phyloP scores from a whole-genome alignment of 2,888 invertebrate species.

The Melanchra persicariae region DNA sequence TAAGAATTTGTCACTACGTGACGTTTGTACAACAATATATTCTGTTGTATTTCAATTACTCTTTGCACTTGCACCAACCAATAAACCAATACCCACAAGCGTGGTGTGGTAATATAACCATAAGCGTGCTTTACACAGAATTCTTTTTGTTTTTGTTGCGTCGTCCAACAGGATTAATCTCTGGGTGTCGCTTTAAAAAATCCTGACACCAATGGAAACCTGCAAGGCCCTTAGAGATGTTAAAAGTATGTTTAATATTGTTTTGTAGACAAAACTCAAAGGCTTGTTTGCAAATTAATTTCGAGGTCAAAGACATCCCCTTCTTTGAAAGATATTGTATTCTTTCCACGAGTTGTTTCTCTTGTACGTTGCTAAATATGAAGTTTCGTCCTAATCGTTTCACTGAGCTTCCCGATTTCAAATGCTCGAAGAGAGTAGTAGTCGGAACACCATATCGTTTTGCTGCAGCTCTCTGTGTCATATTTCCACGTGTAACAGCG shows the following conservation, averaged over 20 bases:
- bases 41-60: too few species aligned
- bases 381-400: neutral
- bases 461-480: slow-evolving; percentile 7
- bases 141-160: neutral
- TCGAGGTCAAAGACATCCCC: neutral
- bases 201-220: slow-evolving; percentile 3
- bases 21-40: too few species aligned
- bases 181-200: slow-evolving; percentile 20
- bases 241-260: slow-evolving; percentile 25
- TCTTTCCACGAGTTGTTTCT: slow-evolving; percentile 7
- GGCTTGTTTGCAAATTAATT: slow-evolving; percentile 20
- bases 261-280: slow-evolving; percentile 28
- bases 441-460: slow-evolving; percentile 1
- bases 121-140: neutral
- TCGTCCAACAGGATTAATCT: neutral
- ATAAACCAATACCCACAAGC: too few species aligned
- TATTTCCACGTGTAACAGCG: neutral
- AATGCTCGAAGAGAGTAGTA: slow-evolving; percentile 7
- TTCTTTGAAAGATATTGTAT: neutral
- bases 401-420: neutral
- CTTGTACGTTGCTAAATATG: neutral
- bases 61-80: too few species aligned
- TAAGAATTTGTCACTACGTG: too few species aligned
- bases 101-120: too few species aligned
- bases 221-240: slow-evolving; percentile 16